phyloP scores from a whole-genome alignment of 2,113 vertebrate species.

The Passer domesticus region DNA sequence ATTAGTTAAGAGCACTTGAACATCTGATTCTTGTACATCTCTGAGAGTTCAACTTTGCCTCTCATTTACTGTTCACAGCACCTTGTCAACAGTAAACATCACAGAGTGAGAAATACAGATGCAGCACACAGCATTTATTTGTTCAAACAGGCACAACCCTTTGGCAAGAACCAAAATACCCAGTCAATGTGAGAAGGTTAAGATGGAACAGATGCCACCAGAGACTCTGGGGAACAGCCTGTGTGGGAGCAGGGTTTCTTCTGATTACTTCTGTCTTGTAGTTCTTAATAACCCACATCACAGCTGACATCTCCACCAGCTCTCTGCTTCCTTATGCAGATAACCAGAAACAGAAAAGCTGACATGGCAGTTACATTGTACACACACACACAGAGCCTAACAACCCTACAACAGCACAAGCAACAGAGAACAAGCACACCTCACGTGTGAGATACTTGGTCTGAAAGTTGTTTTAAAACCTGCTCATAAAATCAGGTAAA shows the following conservation, averaged over 20 bases:
- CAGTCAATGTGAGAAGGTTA: not conserved
- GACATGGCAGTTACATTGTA: not conserved
- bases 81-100: not conserved
- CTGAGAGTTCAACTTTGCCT: not conserved
- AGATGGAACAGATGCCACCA: not conserved
- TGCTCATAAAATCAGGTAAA: not conserved
- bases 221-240: not conserved
- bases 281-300: constrained; percentile 20
- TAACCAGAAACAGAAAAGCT: constrained; percentile 17
- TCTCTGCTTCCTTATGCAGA: not conserved
- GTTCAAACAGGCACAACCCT: not conserved
- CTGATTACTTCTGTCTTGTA: constrained; percentile 23
- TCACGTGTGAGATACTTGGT: accelerated
- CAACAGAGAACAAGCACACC: not conserved
- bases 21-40: not conserved
- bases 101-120: not conserved
- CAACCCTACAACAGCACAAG: not conserved
- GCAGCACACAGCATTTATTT: not conserved
- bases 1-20: not conserved
- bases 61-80: not conserved
- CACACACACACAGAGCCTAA: not conserved
- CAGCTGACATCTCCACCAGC: constrained; percentile 28
- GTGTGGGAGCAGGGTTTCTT: not conserved
- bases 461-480: not conserved
- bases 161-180: not conserved